Percentiles rank a stretch among this genome's conserved stretches.
Conservation (phyloP, 2,888 invertebrate species). For the Leistus spinibarbis region DNA sequence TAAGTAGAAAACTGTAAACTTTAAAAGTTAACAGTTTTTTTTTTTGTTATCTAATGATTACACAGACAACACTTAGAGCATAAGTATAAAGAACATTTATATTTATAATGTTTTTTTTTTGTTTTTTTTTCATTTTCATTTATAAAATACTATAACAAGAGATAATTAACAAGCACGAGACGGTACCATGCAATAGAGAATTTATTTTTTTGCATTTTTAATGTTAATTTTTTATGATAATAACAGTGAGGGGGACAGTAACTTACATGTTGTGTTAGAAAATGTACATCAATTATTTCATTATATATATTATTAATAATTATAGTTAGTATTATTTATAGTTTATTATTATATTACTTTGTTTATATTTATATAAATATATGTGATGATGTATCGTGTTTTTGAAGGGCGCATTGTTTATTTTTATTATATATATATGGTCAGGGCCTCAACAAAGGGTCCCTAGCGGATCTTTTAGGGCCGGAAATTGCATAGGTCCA, state of each 20-base stretch:
- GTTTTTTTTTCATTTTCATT: conserved; percentile 47
- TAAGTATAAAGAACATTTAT: conserved; percentile 57
- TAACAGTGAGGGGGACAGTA: conserved; percentile 30
- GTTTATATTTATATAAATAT: conserved; percentile 33
- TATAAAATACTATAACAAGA: conserved; percentile 53
- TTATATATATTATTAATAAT: conserved; percentile 36
- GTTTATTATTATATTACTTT: conserved; percentile 31
- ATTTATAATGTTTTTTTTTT: conserved; percentile 40
- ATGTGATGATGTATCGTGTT: conserved; percentile 23
- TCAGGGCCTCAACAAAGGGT: not conserved
- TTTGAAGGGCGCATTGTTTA: conserved; percentile 13
- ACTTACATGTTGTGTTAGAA: conserved; percentile 47
- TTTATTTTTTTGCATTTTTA: conserved; percentile 37
- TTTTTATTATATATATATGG: not conserved
- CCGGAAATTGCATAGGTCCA: not conserved
- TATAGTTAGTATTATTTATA: conserved; percentile 22
- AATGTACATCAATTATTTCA: conserved; percentile 46
- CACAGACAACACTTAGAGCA: conserved; percentile 57
- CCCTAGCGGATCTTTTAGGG: not conserved
- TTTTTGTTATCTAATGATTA: conserved; percentile 42
- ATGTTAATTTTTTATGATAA: conserved; percentile 16
- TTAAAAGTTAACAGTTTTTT: conserved; percentile 30
- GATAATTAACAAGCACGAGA: conserved; percentile 53
- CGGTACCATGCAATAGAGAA: conserved; percentile 52
- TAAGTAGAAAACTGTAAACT: conserved; percentile 34